Percentiles rank a stretch among this genome's conserved stretches.
Conservation (phyloP, 2,797 vertebrate genomes). For the Distichodus sexfasciatus region DNA sequence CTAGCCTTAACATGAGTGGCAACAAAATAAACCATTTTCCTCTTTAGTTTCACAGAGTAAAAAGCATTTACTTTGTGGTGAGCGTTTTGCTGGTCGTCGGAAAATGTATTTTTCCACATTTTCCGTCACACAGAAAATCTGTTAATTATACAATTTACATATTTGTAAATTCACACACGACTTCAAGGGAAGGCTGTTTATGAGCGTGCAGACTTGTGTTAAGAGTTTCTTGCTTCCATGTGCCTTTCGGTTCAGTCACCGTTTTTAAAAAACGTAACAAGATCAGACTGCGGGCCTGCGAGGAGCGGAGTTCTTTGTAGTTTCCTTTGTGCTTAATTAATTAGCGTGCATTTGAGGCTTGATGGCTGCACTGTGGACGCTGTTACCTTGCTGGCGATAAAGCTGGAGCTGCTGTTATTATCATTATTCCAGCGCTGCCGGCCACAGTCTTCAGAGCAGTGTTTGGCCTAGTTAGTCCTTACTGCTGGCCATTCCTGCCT, state of each 20-base stretch:
- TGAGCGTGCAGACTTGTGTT: background rate
- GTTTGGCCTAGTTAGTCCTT: slow-evolving; percentile 47
- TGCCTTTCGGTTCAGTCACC: background rate
- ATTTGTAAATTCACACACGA: too few relatives aligned
- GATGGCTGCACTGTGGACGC: background rate
- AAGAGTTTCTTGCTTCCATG: background rate
- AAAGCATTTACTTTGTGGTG: too few relatives aligned
- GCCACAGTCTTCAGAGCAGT: slow-evolving; percentile 38
- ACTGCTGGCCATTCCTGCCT: slow-evolving; percentile 23
- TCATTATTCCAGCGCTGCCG: slow-evolving; percentile 38
- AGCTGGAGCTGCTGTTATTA: slow-evolving; percentile 1
- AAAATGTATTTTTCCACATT: too few relatives aligned
- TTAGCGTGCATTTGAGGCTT: background rate
- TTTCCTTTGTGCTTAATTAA: background rate
- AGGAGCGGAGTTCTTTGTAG: slow-evolving; percentile 24
- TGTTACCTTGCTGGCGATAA: background rate
- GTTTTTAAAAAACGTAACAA: background rate
- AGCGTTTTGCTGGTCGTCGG: too few relatives aligned
- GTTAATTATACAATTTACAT: too few relatives aligned
- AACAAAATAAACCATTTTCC: too few relatives aligned
- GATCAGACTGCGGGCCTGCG: background rate
- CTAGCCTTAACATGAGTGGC: too few relatives aligned
- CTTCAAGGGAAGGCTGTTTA: too few relatives aligned
- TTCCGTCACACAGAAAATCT: too few relatives aligned
- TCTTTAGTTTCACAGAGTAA: too few relatives aligned